Evolutionary conservation across 2,797 vertebrate genomes (phyloP).

Genomic region (Falco rusticolus): DNA sequence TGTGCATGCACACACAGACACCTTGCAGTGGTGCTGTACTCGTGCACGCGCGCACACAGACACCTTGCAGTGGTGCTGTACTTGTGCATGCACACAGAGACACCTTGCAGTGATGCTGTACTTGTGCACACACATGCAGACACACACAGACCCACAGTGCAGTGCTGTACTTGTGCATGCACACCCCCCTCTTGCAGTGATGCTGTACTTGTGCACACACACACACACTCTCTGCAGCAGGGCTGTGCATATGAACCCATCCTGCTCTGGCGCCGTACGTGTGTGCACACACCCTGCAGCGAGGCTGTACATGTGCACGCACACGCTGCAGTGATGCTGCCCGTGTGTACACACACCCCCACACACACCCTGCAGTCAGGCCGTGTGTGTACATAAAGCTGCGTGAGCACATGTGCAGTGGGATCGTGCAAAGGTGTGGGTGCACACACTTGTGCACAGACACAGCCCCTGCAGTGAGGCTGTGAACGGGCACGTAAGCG

Average conservation of each 20-base stretch:
- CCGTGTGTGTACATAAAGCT: rapidly evolving
- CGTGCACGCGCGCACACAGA: not conserved
- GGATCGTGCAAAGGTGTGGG: rapidly evolving
- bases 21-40: too few relatives aligned
- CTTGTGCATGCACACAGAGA: rapidly evolving
- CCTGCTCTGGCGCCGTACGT: not conserved
- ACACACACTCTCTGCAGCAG: not conserved
- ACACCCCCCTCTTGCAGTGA: rapidly evolving
- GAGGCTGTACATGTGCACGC: not conserved
- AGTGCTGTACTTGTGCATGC: too few relatives aligned
- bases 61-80: too few relatives aligned
- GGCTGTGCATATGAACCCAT: not conserved
- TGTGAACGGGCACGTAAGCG: rapidly evolving
- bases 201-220: not conserved
- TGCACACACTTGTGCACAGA: not conserved
- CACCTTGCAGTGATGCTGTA: not conserved
- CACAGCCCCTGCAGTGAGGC: not conserved
- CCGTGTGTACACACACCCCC: too few relatives aligned
- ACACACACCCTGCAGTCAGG: not conserved
- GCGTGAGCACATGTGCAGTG: not conserved
- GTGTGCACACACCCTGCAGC: not conserved
- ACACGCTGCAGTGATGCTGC: not conserved
- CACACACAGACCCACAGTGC: too few relatives aligned
- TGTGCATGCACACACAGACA: not conserved
- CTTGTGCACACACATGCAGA: not conserved